Evolutionary conservation across 2,888 invertebrate species (phyloP), one percentile per base, ranked within the genome.

Genomic region (Poecilus cupreus): DNA sequence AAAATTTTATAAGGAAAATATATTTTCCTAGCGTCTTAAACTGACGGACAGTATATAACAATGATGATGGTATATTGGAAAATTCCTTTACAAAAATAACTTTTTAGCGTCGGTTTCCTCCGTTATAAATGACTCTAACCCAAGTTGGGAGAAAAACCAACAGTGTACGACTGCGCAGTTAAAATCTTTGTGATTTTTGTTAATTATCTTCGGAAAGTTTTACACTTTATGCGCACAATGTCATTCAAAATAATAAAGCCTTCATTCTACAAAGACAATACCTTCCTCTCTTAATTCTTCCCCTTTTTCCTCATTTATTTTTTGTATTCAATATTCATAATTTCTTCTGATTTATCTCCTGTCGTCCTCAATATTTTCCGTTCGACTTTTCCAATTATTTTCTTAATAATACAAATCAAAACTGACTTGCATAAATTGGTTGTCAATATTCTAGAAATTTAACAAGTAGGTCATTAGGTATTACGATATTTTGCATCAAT

Each of bases 1-100:
- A 77, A 77, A 77, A 64, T 60, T 64, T 46, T 43, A 77, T 64
- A 77, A 57, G 64, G 24, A 57, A 76, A 54, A 76, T 76, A 76
- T 22, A 37, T 76, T 76, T 57, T 46, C 72, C n/a, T 46, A 72
- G 70, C 22, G 2, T 24, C 24, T 60, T 60, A 60, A 11, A 8
- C 18, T 75, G 75, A 75, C 75, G 75, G 75, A 75, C 75, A 72
- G 24, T 72, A 75, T 51, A 51, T 51, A 77, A 77, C 64, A 77
- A 77, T 77, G 43, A 43, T 64, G 43, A 43, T 13, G 43, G 39
- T 60, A 77, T 77, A 77, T 77, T 77, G 77, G 77, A 51, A 77
- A 77, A 77, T 77, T 77, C 77, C 77, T 77, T 43, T 43, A 60
- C 43, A 60, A 60, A 64, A 64, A 77, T 77, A 77, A 60, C 77